Evolutionary conservation across 2,888 invertebrate species (phyloP), one percentile per base, ranked within the genome.

Genomic region (Ecliptopera silaceata): DNA sequence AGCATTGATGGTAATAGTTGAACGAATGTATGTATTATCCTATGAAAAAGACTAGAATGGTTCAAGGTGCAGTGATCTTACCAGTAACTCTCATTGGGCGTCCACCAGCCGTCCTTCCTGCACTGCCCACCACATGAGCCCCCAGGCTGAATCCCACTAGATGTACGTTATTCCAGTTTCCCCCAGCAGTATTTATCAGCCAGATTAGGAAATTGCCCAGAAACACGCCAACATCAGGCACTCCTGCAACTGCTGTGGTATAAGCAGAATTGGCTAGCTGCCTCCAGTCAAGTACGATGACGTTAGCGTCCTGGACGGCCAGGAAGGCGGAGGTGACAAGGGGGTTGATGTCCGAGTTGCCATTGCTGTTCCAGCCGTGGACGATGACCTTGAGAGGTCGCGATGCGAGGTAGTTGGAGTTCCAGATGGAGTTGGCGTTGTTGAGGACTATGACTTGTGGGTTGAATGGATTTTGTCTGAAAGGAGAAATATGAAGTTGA

Each of bases 71-170:
- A 26, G 26, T n/a, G 1, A 1, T 8, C 65, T 49, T 49, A 86
- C 86, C 85, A 52, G 86, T 85, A 4, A 86, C 63, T 56, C 86
- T 75, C 1, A 63, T 61, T 6, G 74, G 56, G 3, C 70, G 70
- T 0, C 75, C 65, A 3, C 72, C 71, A 11, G 72, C 62, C 1
- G 65, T 60, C 0, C 84, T 78, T 0, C 86, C 88, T 12, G 86
- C 83, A 17, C 63, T 77, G 1, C 86, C 88, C 0, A 83, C 86
- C 1, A 88, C 75, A 61, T 92, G 92, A 39, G 88, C 87, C 0
- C 92, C 92, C 58, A 92, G 74, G 61, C 90, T 90, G 73, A 85
- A 84, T 11, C 92, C 92, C 2, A 90, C 67, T 4, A 91, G 69
- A 58, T 92, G 91, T 0, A 90, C 75, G 46, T 85, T 78, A 56